A percentile compares a stretch with the other conserved stretches of the same genome.
These are phyloP conservation scores for Onchidella celtica DNA, from an alignment of 2,888 invertebrate genomes.

Conservation along the genomic window DNA sequence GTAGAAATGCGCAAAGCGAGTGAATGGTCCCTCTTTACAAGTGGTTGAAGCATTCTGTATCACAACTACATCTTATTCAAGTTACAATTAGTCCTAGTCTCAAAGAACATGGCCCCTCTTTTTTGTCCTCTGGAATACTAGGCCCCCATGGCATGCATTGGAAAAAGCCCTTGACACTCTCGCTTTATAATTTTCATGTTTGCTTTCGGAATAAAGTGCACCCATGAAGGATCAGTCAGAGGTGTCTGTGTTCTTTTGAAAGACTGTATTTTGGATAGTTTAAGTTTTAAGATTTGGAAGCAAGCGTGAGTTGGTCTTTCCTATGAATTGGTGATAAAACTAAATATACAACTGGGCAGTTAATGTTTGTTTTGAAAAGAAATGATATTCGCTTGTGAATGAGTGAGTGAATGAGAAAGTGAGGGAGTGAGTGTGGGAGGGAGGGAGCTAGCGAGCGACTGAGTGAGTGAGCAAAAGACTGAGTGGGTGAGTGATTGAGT, in stretches of 20 bases:
- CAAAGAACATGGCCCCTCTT: not conserved
- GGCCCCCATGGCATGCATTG: not conserved
- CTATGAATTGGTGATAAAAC: too few relatives aligned
- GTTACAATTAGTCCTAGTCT: slow-evolving; percentile 10
- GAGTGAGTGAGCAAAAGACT: not conserved
- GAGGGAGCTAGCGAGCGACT: not conserved
- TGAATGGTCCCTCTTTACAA: not conserved
- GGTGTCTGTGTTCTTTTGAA: not conserved
- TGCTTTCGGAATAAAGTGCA: slow-evolving; percentile 20
- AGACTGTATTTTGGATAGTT: too few relatives aligned
- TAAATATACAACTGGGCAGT: too few relatives aligned
- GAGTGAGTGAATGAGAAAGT: too few relatives aligned
- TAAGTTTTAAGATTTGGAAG: too few relatives aligned
- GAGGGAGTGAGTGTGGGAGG: too few relatives aligned
- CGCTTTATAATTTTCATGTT: slow-evolving; percentile 1
- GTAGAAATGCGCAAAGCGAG: slow-evolving; percentile 19
- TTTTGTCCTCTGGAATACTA: not conserved
- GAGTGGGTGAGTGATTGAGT: too few relatives aligned
- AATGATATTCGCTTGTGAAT: too few relatives aligned
- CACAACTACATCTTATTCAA: not conserved
- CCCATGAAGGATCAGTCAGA: too few relatives aligned
- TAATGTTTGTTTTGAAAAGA: too few relatives aligned
- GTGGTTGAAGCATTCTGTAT: slow-evolving; percentile 16
- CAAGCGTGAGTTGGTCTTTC: too few relatives aligned
- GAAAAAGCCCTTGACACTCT: slow-evolving; percentile 8